Conservation (phyloP, 1,140 invertebrate species). For the Antheraea mylitta region DNA sequence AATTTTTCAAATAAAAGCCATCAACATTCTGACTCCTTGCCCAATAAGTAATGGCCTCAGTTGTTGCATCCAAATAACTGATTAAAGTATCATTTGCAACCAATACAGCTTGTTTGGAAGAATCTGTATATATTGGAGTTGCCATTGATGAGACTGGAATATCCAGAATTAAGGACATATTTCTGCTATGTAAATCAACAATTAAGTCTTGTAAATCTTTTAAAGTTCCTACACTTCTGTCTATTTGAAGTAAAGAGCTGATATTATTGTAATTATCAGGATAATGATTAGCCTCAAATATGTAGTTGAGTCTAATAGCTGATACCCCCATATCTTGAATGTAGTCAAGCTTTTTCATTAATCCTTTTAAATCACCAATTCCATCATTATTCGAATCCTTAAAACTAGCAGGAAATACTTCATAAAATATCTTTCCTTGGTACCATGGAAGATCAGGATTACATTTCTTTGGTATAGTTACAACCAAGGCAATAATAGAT, state of each 20-base stretch:
- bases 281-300: conserved; percentile 85
- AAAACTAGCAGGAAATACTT: conserved; percentile 90
- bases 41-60: conserved; percentile 83
- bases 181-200: conserved; percentile 80
- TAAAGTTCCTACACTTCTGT: conserved; percentile 81
- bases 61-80: conserved; percentile 60
- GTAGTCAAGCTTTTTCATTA: conserved; percentile 84
- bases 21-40: conserved; percentile 81
- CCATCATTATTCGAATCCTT: conserved; percentile 88
- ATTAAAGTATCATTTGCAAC: conserved; percentile 40
- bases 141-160: conserved; percentile 83
- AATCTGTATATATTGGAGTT: conserved; percentile 50
- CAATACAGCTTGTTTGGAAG: conserved; percentile 38
- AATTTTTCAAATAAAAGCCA: conserved; percentile 90
- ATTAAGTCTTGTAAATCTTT: conserved; percentile 84
- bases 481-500: conserved; percentile 84
- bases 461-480: conserved; percentile 84
- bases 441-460: conserved; percentile 87
- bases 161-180: conserved; percentile 88
- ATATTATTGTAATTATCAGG: conserved; percentile 84
- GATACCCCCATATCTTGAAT: conserved; percentile 83
- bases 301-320: conserved; percentile 86
- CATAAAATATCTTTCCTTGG: conserved; percentile 89
- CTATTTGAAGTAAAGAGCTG: conserved; percentile 81
- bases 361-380: conserved; percentile 86